Evolutionary conservation across 2,113 vertebrate species (phyloP), one percentile per base, ranked within the genome.

Genomic region (Callipepla squamata): DNA sequence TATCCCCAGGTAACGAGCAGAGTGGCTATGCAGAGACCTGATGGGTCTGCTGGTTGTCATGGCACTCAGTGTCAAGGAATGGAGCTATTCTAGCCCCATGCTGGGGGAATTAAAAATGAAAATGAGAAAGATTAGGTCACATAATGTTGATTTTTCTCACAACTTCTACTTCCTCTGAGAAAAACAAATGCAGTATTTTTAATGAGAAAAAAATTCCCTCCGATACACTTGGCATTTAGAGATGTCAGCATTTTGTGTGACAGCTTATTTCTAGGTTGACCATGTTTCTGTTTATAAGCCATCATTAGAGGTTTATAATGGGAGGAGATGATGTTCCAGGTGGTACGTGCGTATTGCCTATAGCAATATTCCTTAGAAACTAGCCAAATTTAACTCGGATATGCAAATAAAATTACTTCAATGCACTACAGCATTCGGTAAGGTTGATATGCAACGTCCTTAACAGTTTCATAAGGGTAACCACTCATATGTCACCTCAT

Each of bases 11-110:
- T 96, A 92, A 94, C 28, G 55, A 82, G 70, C 80, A 91, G 91
- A 77, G 84, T 85, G 89, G 55, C 87, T 82, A 17, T 83, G 81
- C 78, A 87, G 81, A 74, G 87, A 87, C 82, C 1, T 40, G 61
- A 57, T 89, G 76, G 28, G 48, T 87, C 89, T 93, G 28, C 61
- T 96, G 79, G 89, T 95, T 96, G 94, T 95, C 87, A 92, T 94
- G 89, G 82, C 10, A 12, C 68, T 93, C 0, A 0, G 34, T 85
- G 47, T 77, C 80, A 80, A 80, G 63, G 38, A 94, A 45, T 3
- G 3, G 47, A 96, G 79, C 68, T 83, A 38, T 67, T 77, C 78
- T 59, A 91, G 38, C 70, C 47, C 57, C 22, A 17, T 47, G 68
- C 79, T 51, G 25, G 26, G 50, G 65, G 75, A 94, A 89, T 95